Percentiles rank a stretch among this genome's conserved stretches.
Evolutionary conservation across 2,113 vertebrate genomes (phyloP).

Genomic region (Vicugna pacos): DNA sequence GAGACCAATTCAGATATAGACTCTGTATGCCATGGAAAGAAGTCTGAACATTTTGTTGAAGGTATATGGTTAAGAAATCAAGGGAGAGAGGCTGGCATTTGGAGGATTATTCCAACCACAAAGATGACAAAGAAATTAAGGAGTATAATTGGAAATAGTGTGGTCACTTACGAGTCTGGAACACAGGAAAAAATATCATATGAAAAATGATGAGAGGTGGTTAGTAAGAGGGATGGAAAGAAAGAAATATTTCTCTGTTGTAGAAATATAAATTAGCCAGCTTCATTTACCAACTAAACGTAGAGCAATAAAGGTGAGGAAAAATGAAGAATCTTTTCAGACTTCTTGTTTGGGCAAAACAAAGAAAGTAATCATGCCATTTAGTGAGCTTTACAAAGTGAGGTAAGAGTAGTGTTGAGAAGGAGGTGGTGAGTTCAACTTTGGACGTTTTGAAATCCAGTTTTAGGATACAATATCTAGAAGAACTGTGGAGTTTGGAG

Average conservation of each 20-base stretch:
- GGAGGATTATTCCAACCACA: background rate
- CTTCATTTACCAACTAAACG: background rate
- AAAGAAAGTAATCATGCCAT: background rate
- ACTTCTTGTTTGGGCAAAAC: background rate
- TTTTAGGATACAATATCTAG: background rate
- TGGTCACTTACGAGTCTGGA: background rate
- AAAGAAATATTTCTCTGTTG: background rate
- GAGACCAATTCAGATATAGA: background rate
- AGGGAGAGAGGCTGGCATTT: background rate
- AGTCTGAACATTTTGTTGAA: background rate
- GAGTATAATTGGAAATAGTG: background rate
- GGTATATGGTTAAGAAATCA: background rate
- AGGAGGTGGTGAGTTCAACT: background rate
- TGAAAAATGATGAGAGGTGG: background rate
- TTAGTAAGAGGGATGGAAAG: background rate
- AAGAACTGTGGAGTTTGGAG: background rate
- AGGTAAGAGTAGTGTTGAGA: background rate
- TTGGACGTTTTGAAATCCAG: background rate
- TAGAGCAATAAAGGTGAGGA: background rate
- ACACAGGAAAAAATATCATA: background rate
- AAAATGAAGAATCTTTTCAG: background rate
- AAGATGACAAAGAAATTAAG: background rate
- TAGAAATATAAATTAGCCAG: background rate
- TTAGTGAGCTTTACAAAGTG: background rate
- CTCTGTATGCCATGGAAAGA: background rate